A percentile compares a stretch with the other conserved stretches of the same genome.
Evolutionary conservation across 2,797 vertebrate genomes (phyloP).

Genomic region (Sebastes hubbsi): DNA sequence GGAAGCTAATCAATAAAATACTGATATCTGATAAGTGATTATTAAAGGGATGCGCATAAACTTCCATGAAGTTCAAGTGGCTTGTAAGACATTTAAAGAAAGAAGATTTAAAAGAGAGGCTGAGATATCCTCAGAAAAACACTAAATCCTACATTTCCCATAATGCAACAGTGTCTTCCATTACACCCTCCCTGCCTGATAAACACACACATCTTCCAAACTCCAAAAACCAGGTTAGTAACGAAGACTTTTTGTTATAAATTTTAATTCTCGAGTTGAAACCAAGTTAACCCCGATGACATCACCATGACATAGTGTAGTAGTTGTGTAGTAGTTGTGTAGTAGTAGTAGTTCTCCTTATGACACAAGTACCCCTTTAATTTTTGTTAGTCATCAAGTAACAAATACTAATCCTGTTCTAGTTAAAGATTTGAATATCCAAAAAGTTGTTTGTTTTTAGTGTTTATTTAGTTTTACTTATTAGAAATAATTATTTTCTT

Average conservation of each 20-base stretch:
- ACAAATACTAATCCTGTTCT: not conserved
- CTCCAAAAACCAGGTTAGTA: not conserved
- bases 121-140: not conserved
- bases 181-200: not conserved
- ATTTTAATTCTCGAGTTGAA: not conserved
- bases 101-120: not conserved
- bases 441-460: not conserved
- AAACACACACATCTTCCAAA: not conserved
- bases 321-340: too few species aligned
- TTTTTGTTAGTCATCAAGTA: too few species aligned
- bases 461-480: not conserved
- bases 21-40: not conserved
- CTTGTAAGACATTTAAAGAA: too few species aligned
- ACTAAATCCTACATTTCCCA: conserved; percentile 24
- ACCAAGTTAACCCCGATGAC: not conserved
- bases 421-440: not conserved
- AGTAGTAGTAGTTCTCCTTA: too few species aligned
- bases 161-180: not conserved
- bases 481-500: too few species aligned
- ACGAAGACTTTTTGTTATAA: not conserved
- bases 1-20: not conserved
- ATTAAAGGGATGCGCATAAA: not conserved
- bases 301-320: not conserved
- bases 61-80: not conserved
- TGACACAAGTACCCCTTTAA: not conserved